These are phyloP conservation scores for Lycia hirtaria DNA, from an alignment of 2,888 invertebrate genomes.

Conservation along the genomic window DNA sequence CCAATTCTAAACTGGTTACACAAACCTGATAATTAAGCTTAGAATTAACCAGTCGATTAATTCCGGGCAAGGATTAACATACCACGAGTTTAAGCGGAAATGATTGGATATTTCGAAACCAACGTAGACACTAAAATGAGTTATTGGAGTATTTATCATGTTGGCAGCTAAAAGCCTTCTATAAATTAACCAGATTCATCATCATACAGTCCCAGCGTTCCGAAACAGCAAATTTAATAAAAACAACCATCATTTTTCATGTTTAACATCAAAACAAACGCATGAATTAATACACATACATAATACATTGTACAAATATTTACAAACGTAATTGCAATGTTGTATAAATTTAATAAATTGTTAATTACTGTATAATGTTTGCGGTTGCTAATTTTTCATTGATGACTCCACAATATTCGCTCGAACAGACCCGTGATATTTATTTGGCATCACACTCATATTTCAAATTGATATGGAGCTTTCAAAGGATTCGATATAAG, in stretches of 20 bases:
- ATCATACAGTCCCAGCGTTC: neutral
- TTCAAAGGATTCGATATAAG: constrained; percentile 31
- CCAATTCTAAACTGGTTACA: constrained; percentile 13
- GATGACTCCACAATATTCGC: constrained; percentile 9
- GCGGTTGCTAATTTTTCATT: constrained; percentile 4
- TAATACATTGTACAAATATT: too few relatives aligned
- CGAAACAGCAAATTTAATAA: too few relatives aligned
- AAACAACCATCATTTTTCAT: too few relatives aligned
- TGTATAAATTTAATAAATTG: neutral
- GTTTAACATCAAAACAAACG: too few relatives aligned
- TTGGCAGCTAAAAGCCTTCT: neutral
- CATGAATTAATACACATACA: too few relatives aligned
- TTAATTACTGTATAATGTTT: neutral
- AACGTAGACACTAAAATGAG: constrained; percentile 38
- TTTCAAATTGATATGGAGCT: constrained; percentile 26
- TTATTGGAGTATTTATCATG: constrained; percentile 46
- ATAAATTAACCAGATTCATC: constrained; percentile 1
- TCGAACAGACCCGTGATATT: constrained; percentile 18
- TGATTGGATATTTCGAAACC: constrained; percentile 51
- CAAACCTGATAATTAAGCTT: constrained; percentile 48
- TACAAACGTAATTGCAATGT: neutral
- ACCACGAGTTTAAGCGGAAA: constrained; percentile 43
- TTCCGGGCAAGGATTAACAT: constrained; percentile 49
- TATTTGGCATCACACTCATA: constrained; percentile 25
- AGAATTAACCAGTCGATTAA: constrained; percentile 47